A percentile compares a stretch with the other conserved stretches of the same genome.
These are phyloP conservation scores for Lycocorax pyrrhopterus DNA, from an alignment of 2,113 vertebrate genomes.

Conservation along the genomic window DNA sequence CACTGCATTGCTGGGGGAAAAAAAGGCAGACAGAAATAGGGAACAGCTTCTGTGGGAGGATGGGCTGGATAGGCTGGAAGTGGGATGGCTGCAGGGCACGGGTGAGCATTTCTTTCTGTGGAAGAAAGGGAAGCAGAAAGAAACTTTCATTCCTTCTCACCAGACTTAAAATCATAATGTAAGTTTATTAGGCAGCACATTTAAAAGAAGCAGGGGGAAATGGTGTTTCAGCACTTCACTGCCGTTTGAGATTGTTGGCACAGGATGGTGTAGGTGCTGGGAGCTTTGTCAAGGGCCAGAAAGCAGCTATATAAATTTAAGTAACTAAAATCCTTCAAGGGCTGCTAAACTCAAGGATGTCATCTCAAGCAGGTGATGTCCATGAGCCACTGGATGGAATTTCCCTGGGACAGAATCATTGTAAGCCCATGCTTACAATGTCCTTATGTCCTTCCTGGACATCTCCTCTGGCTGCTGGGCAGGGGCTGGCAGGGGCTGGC, in stretches of 20 bases:
- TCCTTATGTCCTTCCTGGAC: neutral
- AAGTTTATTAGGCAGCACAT: neutral
- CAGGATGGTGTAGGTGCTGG: too few relatives aligned
- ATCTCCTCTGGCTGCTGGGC: neutral
- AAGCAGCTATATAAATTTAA: neutral
- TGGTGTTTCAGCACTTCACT: neutral
- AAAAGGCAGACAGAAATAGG: neutral
- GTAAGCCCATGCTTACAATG: neutral
- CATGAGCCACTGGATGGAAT: neutral
- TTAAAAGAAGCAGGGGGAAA: neutral
- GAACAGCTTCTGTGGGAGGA: neutral
- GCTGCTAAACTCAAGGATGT: neutral
- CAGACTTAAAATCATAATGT: neutral
- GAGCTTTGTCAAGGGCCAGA: neutral
- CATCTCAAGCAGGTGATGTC: neutral
- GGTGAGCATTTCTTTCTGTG: neutral
- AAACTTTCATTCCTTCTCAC: neutral
- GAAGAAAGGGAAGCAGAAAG: neutral
- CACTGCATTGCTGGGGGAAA: accelerated
- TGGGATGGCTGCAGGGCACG: neutral
- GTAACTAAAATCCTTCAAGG: neutral
- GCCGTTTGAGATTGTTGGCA: neutral
- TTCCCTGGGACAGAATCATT: neutral
- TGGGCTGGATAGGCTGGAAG: neutral
- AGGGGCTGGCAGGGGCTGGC: neutral